Conservation (phyloP, 2,888 invertebrate species). For the Amiota communis region DNA sequence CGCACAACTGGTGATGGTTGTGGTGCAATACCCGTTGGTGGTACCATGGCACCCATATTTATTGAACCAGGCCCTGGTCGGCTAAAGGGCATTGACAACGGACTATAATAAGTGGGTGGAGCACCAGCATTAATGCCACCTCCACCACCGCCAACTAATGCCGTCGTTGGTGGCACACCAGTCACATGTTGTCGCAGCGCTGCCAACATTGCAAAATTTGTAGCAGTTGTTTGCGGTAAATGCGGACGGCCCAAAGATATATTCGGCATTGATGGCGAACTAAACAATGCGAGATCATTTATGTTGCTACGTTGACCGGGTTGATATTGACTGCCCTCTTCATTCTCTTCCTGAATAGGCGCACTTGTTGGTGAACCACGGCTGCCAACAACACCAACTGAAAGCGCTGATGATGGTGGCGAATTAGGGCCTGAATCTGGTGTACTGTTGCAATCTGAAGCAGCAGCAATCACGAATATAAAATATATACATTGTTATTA, state of each 20-base stretch:
- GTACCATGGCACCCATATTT: slow-evolving; percentile 47
- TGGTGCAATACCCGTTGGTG: slow-evolving; percentile 59
- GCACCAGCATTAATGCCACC: slow-evolving; percentile 44
- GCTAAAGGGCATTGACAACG: slow-evolving; percentile 63
- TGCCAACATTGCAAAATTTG: slow-evolving; percentile 68
- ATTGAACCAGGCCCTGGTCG: slow-evolving; percentile 53
- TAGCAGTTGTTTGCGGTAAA: slow-evolving; percentile 70
- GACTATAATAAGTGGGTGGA: slow-evolving; percentile 69
- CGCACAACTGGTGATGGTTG: slow-evolving; percentile 73
- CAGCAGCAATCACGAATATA: not conserved
- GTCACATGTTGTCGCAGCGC: slow-evolving; percentile 68
- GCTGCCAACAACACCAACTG: slow-evolving; percentile 73
- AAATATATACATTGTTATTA: not conserved
- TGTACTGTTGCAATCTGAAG: slow-evolving; percentile 76
- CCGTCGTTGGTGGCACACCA: slow-evolving; percentile 41
- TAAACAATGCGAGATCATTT: slow-evolving; percentile 87
- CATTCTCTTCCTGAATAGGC: slow-evolving; percentile 88
- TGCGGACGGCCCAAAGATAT: slow-evolving; percentile 92
- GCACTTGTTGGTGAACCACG: slow-evolving; percentile 80
- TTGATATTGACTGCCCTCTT: slow-evolving; percentile 78
- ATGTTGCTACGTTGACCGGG: slow-evolving; percentile 80
- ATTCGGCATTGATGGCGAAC: slow-evolving; percentile 97
- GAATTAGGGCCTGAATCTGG: slow-evolving; percentile 86
- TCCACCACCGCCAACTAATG: slow-evolving; percentile 44
- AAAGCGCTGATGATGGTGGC: slow-evolving; percentile 77